Evolutionary conservation across 2,888 invertebrate species (phyloP), one percentile per base, ranked within the genome.

Genomic region (Caenorhabditis sp.): DNA sequence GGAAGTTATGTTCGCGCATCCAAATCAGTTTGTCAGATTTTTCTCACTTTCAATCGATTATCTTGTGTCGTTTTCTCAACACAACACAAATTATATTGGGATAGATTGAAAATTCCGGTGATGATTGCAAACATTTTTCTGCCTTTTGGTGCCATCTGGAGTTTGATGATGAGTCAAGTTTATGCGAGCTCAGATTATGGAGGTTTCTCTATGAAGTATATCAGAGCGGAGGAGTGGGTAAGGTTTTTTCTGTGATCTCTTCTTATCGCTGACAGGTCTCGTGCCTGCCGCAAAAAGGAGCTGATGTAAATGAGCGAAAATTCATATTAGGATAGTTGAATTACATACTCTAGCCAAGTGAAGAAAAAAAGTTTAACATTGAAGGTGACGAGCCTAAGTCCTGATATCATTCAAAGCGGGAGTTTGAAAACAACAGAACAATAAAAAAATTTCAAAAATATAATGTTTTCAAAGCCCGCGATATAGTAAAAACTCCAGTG

Each of bases 191-290:
- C 5, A 0, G n/a, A 50, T 14, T 37, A 51, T 24, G 66, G 66
- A 19, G 66, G 66, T 19, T 67, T 67, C 17, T 49, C 62, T 4
- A 19, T 50, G 43, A 62, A 62, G 50, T 67, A 67, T 50, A 62
- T 51, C 0, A 36, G 37, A 37, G 37, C 31, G 0, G 57, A 58
- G 6, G 19, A 62, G 5, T 67, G 66, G 66, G 66, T 69, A n/a
- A 31, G 67, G 19, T n/a, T 50, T 8, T n/a, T n/a, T n/a, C n/a
- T n/a, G n/a, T n/a, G n/a, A n/a, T n/a, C n/a, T n/a, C n/a, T n/a
- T n/a, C n/a, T n/a, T n/a, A n/a, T n/a, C n/a, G n/a, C n/a, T n/a
- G n/a, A n/a, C n/a, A n/a, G n/a, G n/a, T n/a, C n/a, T n/a, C n/a
- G n/a, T n/a, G n/a, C n/a, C n/a, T n/a, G n/a, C n/a, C n/a, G n/a